Percentiles rank a stretch among this genome's conserved stretches.
These are phyloP conservation scores for Formica exsecta DNA, from an alignment of 1,140 invertebrate genomes.

Conservation along the genomic window DNA sequence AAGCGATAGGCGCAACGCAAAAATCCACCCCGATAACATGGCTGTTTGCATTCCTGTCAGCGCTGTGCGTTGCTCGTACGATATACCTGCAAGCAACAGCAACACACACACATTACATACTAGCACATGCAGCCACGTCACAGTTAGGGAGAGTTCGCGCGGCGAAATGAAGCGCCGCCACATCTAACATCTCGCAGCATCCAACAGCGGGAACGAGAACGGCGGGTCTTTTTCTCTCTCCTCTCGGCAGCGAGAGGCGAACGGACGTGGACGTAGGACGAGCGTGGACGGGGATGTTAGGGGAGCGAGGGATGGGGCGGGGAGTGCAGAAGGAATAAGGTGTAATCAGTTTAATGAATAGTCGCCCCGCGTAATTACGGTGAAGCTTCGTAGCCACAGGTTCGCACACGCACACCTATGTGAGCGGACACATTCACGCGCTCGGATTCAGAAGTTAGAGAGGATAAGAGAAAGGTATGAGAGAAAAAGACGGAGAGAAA, in stretches of 20 bases:
- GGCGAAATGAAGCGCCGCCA: slow-evolving; percentile 38
- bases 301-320: not conserved
- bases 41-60: slow-evolving; percentile 67
- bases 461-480: not conserved
- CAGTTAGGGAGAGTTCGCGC: slow-evolving; percentile 38
- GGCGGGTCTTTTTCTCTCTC: slow-evolving; percentile 50
- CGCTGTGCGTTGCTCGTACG: not conserved
- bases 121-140: not conserved
- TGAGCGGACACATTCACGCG: slow-evolving; percentile 35
- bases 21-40: slow-evolving; percentile 59
- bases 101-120: not conserved
- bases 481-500: not conserved
- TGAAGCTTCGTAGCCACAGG: slow-evolving; percentile 32
- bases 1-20: slow-evolving; percentile 66
- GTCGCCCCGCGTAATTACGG: slow-evolving; percentile 73
- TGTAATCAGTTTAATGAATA: slow-evolving; percentile 78
- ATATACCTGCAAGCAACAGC: not conserved
- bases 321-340: slow-evolving; percentile 61
- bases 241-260: not conserved
- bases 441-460: slow-evolving; percentile 27
- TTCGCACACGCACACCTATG: slow-evolving; percentile 22
- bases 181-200: slow-evolving; percentile 17
- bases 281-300: not conserved
- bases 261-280: not conserved
- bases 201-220: slow-evolving; percentile 56